These are phyloP conservation scores for Lasaia peninsularis DNA, from an alignment of 1,140 invertebrate species.

Conservation along the genomic window DNA sequence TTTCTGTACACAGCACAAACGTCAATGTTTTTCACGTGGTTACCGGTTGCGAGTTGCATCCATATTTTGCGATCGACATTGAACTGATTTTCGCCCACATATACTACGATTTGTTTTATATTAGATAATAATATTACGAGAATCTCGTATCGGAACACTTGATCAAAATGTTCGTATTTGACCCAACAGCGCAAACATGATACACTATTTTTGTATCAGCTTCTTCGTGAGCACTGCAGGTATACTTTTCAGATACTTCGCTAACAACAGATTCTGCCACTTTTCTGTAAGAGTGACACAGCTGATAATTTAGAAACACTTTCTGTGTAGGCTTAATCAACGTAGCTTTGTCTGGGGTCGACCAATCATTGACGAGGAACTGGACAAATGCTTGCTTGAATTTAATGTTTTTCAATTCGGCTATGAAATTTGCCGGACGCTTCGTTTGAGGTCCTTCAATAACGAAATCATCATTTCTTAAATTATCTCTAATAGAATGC, in stretches of 20 bases:
- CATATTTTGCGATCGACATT: conserved; percentile 22
- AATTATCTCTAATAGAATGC: conserved; percentile 30
- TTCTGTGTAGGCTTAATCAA: conserved; percentile 21
- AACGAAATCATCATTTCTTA: conserved; percentile 28
- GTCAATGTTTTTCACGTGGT: conserved; percentile 21
- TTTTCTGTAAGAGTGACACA: conserved; percentile 17
- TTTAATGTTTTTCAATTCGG: conserved; percentile 40
- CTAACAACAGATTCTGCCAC: conserved; percentile 14
- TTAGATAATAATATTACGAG: conserved; percentile 37
- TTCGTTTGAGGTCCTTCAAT: conserved; percentile 36
- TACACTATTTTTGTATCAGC: conserved; percentile 26
- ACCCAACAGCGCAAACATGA: conserved; percentile 26
- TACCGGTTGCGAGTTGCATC: conserved; percentile 32
- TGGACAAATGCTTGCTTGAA: conserved; percentile 48
- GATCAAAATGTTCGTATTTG: conserved; percentile 39
- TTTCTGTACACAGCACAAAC: conserved; percentile 24
- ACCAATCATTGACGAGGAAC: conserved; percentile 44
- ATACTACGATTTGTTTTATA: conserved; percentile 37
- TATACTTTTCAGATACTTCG: conserved; percentile 6
- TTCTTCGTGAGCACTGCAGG: conserved; percentile 42
- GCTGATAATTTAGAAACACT: conserved; percentile 18
- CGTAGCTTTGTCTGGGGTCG: conserved; percentile 17
- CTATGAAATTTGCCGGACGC: conserved; percentile 33
- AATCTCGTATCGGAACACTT: background rate
- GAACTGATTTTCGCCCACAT: conserved; percentile 13